Base-by-base conservation (phyloP, 2,113 vertebrate genomes). In the Scortum barcoo region DNA sequence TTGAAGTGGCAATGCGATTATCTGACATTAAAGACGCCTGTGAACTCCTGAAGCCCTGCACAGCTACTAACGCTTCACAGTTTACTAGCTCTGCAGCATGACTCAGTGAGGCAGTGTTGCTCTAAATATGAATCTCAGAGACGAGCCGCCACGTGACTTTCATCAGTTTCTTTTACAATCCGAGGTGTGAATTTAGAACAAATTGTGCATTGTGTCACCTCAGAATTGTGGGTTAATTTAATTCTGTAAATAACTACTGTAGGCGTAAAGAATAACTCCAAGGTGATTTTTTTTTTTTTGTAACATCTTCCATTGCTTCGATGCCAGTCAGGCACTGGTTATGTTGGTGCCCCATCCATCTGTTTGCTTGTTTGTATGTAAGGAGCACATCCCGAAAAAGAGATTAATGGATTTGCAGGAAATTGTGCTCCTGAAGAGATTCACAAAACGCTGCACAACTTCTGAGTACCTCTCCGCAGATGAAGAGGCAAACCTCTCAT, bases 101-200 rank as follows among this genome's bases (percentile, higher is more conserved):
- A 86, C 73, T 87, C 76, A 81, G 85, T 76, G 68, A 86, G 79
- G 76, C 87, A 82, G 80, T 80, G 62, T 83, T 82, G 65, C 71
- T 87, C 61, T 65, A 78, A 61, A 53, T 62, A 78, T 66, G 50
- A 72, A 73, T 42, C 57, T 50, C 36, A 62, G 40, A 33, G 16
- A 66, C 33, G 38, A 4, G 33, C 22, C n/a, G 10, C 24, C 7
- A 12, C 17, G 28, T 11, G 20, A 70, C 30, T 66, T 80, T 61
- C 17, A 72, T 65, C 5, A 7, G 17, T 30, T 30, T 66, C n/a
- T 78, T 62, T 69, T 36, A 33, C 28, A 72, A 20, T 70, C 24
- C 26, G 6, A 69, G 38, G 51, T 20, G 36, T 66, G 19, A 76
- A n/a, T 76, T 82, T 22, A 24, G 38, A 51, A 58, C 11, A 72